These are phyloP conservation scores for Lasioglossum lativentre DNA, from an alignment of 2,888 invertebrate species.

Conservation along the genomic window DNA sequence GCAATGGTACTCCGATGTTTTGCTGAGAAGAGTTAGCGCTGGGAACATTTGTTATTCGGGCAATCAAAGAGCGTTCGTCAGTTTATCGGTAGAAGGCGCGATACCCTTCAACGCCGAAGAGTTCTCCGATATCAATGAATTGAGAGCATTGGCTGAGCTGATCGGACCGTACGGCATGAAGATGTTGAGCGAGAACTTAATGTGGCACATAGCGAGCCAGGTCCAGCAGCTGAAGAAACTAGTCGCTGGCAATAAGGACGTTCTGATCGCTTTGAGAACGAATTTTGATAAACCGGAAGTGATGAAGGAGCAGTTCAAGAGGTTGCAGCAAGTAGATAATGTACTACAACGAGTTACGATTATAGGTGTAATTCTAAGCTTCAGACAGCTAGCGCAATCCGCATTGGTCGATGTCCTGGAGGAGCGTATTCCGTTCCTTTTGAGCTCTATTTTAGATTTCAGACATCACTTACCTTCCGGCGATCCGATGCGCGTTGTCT, in stretches of 20 bases:
- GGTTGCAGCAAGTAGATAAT: conserved; percentile 96
- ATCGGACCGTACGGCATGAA: conserved; percentile 99
- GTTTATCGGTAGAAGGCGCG: conserved; percentile 95
- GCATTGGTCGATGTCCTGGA: conserved; percentile 97
- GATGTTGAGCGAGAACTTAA: conserved; percentile 96
- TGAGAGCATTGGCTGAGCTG: conserved; percentile 96
- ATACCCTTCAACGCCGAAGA: conserved; percentile 99
- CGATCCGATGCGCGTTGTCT: conserved; percentile 95
- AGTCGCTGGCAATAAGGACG: conserved; percentile 96
- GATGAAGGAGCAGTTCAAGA: conserved; percentile 98
- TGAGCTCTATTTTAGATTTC: conserved; percentile 97
- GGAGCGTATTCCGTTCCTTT: conserved; percentile 97
- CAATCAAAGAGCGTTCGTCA: conserved; percentile 98
- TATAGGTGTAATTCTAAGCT: conserved; percentile 98
- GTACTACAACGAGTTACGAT: conserved; percentile 98
- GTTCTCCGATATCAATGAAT: conserved; percentile 98
- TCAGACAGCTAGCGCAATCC: conserved; percentile 96
- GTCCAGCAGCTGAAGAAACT: conserved; percentile 97
- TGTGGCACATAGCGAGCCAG: conserved; percentile 99
- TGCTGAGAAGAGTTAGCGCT: conserved; percentile 95
- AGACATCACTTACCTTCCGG: conserved; percentile 96
- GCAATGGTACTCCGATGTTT: conserved; percentile 89
- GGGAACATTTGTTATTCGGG: conserved; percentile 99
- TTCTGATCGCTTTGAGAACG: conserved; percentile 94
- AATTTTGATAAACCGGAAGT: conserved; percentile 99